phyloP scores from a whole-genome alignment of 1,140 invertebrate genomes.

The Pentalonia nigronervosa region DNA sequence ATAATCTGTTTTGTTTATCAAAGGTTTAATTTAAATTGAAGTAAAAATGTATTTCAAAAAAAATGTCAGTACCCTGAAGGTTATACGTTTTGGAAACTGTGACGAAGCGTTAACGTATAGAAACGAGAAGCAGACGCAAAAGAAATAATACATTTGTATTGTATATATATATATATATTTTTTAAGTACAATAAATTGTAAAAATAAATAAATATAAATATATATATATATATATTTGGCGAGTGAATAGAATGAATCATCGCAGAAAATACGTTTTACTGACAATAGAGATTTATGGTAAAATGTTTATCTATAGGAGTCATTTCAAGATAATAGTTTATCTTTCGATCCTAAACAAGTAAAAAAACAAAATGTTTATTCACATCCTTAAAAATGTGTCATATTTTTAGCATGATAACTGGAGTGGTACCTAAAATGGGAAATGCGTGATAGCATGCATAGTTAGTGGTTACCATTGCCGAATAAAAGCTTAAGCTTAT shows the following conservation, averaged over 20 bases:
- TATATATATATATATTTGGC: background rate
- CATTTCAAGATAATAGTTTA: background rate
- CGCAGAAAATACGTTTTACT: background rate
- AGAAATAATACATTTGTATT: background rate
- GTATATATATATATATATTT: background rate
- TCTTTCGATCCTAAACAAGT: background rate
- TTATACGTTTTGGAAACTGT: background rate
- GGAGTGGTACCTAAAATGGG: background rate
- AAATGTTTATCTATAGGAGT: conserved; percentile 1
- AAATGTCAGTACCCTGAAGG: background rate
- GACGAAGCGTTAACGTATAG: background rate
- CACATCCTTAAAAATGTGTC: background rate
- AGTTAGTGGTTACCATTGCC: background rate
- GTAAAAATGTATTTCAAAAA: background rate
- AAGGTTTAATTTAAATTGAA: background rate
- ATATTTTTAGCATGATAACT: background rate
- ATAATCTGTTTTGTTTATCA: background rate
- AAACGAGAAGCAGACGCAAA: background rate
- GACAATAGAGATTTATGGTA: conserved; percentile 9
- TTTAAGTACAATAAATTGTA: background rate
- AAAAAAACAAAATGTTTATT: background rate
- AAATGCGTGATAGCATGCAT: background rate
- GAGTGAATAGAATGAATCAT: background rate
- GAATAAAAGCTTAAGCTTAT: conserved; percentile 8
- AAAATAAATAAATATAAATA: background rate